phyloP scores from a whole-genome alignment of 2,888 invertebrate species.

The Papilio demoleus region DNA sequence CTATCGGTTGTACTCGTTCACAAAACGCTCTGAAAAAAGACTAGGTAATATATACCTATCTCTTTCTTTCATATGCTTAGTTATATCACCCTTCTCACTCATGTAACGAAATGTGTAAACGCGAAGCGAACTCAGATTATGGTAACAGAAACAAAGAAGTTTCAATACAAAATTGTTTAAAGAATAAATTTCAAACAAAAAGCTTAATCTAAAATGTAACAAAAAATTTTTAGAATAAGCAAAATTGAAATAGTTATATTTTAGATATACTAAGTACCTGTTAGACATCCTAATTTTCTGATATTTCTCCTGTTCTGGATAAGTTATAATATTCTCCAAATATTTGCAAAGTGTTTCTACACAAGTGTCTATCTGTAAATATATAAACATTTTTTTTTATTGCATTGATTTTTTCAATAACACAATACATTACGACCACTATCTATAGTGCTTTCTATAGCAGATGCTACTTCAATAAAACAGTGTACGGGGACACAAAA shows the following conservation, averaged over 20 bases:
- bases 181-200: neutral
- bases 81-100: neutral
- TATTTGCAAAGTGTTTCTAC: slow-evolving; percentile 94
- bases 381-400: too few species aligned
- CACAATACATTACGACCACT: too few species aligned
- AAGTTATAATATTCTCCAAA: slow-evolving; percentile 93
- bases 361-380: slow-evolving; percentile 88
- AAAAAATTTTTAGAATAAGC: neutral
- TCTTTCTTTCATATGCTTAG: neutral
- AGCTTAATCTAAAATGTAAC: neutral
- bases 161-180: neutral
- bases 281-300: slow-evolving; percentile 95
- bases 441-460: too few species aligned
- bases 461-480: too few species aligned
- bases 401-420: too few species aligned
- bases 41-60: neutral
- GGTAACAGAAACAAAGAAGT: too few species aligned
- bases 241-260: too few species aligned
- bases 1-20: slow-evolving; percentile 91
- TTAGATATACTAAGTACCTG: slow-evolving; percentile 78
- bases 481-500: too few species aligned
- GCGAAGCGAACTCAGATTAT: too few species aligned
- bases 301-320: slow-evolving; percentile 95
- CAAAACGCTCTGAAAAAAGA: slow-evolving; percentile 82
- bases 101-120: neutral